Percentiles rank a stretch among this genome's conserved stretches.
phyloP scores from a whole-genome alignment of 2,888 invertebrate species.

The Drosophila parthenogenetica region DNA sequence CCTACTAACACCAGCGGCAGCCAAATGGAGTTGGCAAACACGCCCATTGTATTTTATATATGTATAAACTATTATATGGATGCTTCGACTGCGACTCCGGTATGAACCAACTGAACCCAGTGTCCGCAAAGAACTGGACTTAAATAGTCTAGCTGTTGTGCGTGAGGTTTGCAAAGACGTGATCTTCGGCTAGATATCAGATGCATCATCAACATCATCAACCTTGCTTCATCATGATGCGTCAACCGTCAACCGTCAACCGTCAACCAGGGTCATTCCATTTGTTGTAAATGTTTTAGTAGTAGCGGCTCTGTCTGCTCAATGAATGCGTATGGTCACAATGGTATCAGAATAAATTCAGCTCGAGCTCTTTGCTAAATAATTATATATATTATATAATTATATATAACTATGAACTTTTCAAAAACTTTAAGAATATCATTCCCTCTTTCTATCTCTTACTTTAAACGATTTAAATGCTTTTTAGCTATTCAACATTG shows the following conservation, averaged over 20 bases:
- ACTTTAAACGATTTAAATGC: no score
- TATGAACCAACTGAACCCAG: constrained; percentile 48
- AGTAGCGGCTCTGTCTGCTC: constrained; percentile 4
- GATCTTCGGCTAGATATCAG: constrained; percentile 63
- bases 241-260: constrained; percentile 50
- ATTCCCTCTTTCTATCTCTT: no score
- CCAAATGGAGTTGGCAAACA: constrained; percentile 48
- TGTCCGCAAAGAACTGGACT: constrained; percentile 39
- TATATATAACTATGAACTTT: no score
- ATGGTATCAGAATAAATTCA: neutral
- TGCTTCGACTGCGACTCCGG: constrained; percentile 1
- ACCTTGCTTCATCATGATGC: constrained; percentile 50
- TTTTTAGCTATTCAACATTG: no score
- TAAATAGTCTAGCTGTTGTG: constrained; percentile 45
- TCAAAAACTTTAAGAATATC: no score
- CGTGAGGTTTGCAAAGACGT: constrained; percentile 53
- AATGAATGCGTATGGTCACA: constrained; percentile 30
- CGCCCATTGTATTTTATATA: constrained; percentile 41
- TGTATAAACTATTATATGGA: constrained; percentile 11
- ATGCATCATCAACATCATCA: constrained; percentile 50
- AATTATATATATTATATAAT: no score
- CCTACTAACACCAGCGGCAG: constrained; percentile 47
- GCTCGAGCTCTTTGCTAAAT: neutral
- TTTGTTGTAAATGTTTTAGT: neutral
- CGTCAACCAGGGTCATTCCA: constrained; percentile 43